Percentiles rank a stretch among this genome's conserved stretches.
Evolutionary conservation across 2,113 vertebrate genomes (phyloP).

Genomic region (Nannospalax galili): DNA sequence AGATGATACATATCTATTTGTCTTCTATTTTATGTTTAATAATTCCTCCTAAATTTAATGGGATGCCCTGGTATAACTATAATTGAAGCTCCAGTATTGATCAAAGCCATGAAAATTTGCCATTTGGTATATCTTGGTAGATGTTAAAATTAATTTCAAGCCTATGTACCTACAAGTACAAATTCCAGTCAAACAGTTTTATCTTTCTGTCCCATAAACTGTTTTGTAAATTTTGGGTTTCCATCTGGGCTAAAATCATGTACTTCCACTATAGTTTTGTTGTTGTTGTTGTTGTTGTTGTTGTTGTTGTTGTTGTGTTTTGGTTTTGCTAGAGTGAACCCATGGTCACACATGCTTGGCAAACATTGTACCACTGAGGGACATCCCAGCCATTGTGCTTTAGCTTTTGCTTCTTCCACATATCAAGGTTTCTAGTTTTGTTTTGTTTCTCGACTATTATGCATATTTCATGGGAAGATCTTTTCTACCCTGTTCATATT

Average conservation of each 20-base stretch:
- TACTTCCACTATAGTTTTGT: not conserved
- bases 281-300: not conserved
- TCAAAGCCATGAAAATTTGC: not conserved
- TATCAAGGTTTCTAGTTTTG: not conserved
- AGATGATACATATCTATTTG: not conserved
- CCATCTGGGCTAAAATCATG: not conserved
- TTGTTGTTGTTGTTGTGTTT: not conserved
- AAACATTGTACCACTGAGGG: not conserved
- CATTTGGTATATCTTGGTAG: not conserved
- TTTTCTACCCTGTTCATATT: constrained; percentile 34
- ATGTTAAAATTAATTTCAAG: constrained; percentile 8
- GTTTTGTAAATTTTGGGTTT: not conserved
- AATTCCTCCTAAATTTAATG: not conserved
- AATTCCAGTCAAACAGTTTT: not conserved
- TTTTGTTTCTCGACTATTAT: not conserved
- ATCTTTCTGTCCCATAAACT: not conserved
- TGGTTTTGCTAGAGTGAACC: not conserved
- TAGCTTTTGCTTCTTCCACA: not conserved
- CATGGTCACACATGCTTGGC: not conserved
- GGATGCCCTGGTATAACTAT: not conserved
- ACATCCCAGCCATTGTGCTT: not conserved
- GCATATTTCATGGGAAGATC: not conserved
- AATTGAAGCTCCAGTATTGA: not conserved
- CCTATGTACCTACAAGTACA: not conserved
- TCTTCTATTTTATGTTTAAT: constrained; percentile 12